These are phyloP conservation scores for Diachasmimorpha longicaudata DNA, from an alignment of 1,140 invertebrate species.

Conservation along the genomic window DNA sequence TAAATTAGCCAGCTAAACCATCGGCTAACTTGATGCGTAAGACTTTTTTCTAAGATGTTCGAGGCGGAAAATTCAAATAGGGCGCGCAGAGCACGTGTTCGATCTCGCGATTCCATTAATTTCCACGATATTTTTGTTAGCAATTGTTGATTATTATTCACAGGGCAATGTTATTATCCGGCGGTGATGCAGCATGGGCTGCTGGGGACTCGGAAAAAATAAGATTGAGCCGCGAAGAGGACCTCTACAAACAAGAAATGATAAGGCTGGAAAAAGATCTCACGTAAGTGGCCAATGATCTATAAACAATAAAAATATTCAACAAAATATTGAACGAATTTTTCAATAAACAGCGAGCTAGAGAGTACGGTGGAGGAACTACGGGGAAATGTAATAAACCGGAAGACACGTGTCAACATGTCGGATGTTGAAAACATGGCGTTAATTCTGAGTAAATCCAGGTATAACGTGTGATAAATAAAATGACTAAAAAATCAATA, in stretches of 20 bases:
- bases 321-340: conserved; percentile 8
- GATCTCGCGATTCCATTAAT: neutral
- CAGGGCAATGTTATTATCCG: conserved; percentile 70
- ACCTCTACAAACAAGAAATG: conserved; percentile 91
- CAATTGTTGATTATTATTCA: neutral
- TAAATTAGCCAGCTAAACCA: too few relatives aligned
- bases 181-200: conserved; percentile 68
- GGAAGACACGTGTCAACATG: conserved; percentile 94
- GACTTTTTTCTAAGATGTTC: too few relatives aligned
- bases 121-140: too few relatives aligned
- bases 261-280: conserved; percentile 89
- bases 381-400: conserved; percentile 92
- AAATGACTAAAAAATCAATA: neutral
- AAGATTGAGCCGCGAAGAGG: conserved; percentile 77
- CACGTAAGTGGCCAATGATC: conserved; percentile 64
- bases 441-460: conserved; percentile 84
- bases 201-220: conserved; percentile 70
- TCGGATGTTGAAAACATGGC: conserved; percentile 96
- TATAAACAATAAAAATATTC: conserved; percentile 23
- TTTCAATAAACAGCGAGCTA: conserved; percentile 72
- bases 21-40: too few relatives aligned
- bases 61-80: too few relatives aligned
- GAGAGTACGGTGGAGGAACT: conserved; percentile 94
- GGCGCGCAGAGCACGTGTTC: too few relatives aligned
- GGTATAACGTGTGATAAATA: conserved; percentile 54